A percentile compares a stretch with the other conserved stretches of the same genome.
Evolutionary conservation across 2,113 vertebrate genomes (phyloP).

Genomic region (Ochotona curzoniae): DNA sequence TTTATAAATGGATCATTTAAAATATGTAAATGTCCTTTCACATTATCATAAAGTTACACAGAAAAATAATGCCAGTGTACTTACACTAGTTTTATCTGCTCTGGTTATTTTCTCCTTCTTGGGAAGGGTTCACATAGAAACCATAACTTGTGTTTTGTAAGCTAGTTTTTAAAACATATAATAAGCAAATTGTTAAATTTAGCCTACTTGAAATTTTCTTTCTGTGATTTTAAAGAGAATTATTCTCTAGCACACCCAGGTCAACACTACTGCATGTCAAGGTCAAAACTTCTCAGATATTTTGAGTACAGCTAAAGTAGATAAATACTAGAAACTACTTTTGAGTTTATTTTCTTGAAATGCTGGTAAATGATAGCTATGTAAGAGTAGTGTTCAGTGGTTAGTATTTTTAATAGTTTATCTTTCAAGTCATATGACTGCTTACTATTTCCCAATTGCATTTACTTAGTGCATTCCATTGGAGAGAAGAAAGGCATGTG

Average conservation of each 20-base stretch:
- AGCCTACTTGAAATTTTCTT: slow-evolving; percentile 66
- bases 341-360: slow-evolving; percentile 22
- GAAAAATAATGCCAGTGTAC: slow-evolving; percentile 17
- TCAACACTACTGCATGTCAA: not conserved
- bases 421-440: not conserved
- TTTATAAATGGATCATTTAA: slow-evolving; percentile 3
- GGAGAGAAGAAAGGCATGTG: not conserved
- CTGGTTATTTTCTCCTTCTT: slow-evolving; percentile 50
- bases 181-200: slow-evolving; percentile 64
- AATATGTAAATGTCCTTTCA: slow-evolving; percentile 51
- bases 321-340: not conserved
- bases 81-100: slow-evolving; percentile 29
- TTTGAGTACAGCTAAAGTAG: not conserved
- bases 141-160: slow-evolving; percentile 65
- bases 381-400: not conserved
- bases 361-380: not conserved
- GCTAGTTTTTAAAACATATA: slow-evolving; percentile 64
- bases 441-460: not conserved
- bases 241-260: not conserved
- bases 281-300: not conserved
- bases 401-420: not conserved
- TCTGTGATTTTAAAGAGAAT: not conserved
- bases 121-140: slow-evolving; percentile 49
- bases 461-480: not conserved
- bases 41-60: slow-evolving; percentile 14